Conservation (phyloP, 2,113 vertebrate genomes). For the Nesoenas mayeri region DNA sequence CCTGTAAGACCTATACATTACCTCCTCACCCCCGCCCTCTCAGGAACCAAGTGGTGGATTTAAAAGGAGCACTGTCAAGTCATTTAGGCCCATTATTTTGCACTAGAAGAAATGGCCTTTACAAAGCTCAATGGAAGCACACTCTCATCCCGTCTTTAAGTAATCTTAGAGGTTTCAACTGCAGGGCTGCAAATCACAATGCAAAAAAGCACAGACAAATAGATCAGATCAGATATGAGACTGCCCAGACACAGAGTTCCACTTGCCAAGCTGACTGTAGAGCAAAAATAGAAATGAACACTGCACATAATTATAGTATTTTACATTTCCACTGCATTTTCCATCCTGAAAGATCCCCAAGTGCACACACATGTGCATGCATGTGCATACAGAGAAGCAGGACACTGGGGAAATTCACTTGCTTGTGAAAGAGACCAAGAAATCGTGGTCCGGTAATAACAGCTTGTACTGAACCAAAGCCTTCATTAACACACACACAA, state of each 20-base stretch:
- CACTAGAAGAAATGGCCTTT: slow-evolving; percentile 50
- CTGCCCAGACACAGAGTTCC: slow-evolving; percentile 58
- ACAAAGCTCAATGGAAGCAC: slow-evolving; percentile 41
- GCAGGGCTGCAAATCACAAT: slow-evolving; percentile 54
- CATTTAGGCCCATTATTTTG: slow-evolving; percentile 57
- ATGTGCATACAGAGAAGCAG: not conserved
- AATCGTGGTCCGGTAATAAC: slow-evolving; percentile 30
- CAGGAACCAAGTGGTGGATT: slow-evolving; percentile 40
- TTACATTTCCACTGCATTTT: slow-evolving; percentile 57
- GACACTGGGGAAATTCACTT: slow-evolving; percentile 5
- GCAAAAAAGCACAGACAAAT: slow-evolving; percentile 58
- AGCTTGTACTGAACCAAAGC: slow-evolving; percentile 44
- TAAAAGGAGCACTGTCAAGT: slow-evolving; percentile 57
- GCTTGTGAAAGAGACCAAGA: slow-evolving; percentile 19
- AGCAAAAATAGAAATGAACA: slow-evolving; percentile 52
- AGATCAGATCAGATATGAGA: slow-evolving; percentile 54
- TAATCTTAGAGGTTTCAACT: slow-evolving; percentile 58
- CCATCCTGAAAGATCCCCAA: slow-evolving; percentile 19
- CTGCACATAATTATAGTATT: slow-evolving; percentile 57
- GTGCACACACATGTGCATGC: slow-evolving; percentile 14
- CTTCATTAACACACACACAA: slow-evolving; percentile 28
- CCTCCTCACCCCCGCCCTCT: not conserved
- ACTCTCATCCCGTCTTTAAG: slow-evolving; percentile 56
- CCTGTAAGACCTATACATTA: slow-evolving; percentile 60
- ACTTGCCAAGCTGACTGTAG: slow-evolving; percentile 56